Percentiles rank a stretch among this genome's conserved stretches.
Conservation (phyloP, 2,888 invertebrate genomes). For the Watsonalla cultraria region DNA sequence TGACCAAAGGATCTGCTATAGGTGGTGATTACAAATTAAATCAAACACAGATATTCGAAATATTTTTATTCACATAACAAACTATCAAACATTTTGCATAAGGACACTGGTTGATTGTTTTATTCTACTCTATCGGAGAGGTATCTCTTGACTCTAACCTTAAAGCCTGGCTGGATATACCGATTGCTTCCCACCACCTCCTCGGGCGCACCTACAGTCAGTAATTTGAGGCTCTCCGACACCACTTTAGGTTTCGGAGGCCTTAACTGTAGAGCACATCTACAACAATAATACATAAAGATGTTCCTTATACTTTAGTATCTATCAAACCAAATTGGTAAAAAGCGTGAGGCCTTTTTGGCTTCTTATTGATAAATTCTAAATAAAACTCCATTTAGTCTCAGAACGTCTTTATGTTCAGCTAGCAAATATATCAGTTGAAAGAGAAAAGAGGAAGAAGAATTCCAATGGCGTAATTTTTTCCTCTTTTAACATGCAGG, state of each 20-base stretch:
- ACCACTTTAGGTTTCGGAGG: constrained; percentile 27
- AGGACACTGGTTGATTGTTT: neutral
- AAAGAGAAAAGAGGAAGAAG: no score
- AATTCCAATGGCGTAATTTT: no score
- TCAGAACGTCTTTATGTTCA: no score
- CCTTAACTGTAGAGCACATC: constrained; percentile 41
- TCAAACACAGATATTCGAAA: no score
- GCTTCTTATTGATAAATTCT: no score
- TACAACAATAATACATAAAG: constrained; percentile 31
- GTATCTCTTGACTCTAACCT: constrained; percentile 55
- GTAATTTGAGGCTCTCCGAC: constrained; percentile 31
- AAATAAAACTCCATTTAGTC: no score
- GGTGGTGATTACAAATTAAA: no score
- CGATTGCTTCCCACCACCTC: constrained; percentile 40
- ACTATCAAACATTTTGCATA: neutral
- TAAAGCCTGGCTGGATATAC: constrained; percentile 43
- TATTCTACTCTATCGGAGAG: constrained; percentile 29
- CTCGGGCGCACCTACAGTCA: constrained; percentile 44
- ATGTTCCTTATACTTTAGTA: neutral
- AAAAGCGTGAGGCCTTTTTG: no score
- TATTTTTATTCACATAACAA: neutral
- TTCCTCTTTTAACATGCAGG: no score
- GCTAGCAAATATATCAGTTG: no score
- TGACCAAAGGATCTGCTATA: no score
- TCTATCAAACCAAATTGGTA: no score